Evolutionary conservation across 1,140 invertebrate species (phyloP), one percentile per base, ranked within the genome.

Genomic region (Calephelis virginiensis): DNA sequence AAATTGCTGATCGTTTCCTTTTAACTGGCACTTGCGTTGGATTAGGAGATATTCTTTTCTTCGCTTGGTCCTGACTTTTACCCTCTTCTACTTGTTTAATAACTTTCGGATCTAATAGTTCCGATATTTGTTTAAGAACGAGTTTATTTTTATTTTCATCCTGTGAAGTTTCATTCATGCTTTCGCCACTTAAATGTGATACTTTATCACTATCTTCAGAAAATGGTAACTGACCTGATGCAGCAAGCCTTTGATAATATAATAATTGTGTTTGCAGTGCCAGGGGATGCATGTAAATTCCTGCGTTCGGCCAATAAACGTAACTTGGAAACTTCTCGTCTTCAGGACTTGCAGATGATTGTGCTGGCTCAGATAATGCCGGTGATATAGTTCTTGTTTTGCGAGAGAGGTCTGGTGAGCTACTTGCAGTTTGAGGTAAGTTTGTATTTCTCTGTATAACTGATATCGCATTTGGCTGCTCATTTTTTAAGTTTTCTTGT

Each of bases 1-100:
- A 96, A 64, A 96, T 96, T 0, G 95, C 95, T 0, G 95, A 96
- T 0, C 95, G 91, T 73, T 96, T 96, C 37, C 95, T 90, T 77
- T 96, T 96, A 0, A 93, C 93, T 5, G 94, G 89, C 0, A 92
- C 73, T 77, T 80, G 86, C 10, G 40, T 75, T 6, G 81, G 86
- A 56, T 83, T 82, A 1, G 81, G 72, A 28, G 83, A 78, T 8
- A 78, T 77, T 43, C 86, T 76, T 61, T 86, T 89, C 67, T 86
- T 76, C 43, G 75, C 47, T 61, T 73, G 78, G 17, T 85, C 81
- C 0, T 83, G 81, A 78, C 76, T 77, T 70, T 82, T 82, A 7
- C 75, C 68, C 50, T 82, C 77, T 61, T 81, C 75, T 13, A 77
- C 81, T 64, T 82, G 80, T 59, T 86, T 86, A 8, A 90, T 82